Base-by-base conservation (phyloP, 2,113 vertebrate species). In the Cephalopterus ornatus region DNA sequence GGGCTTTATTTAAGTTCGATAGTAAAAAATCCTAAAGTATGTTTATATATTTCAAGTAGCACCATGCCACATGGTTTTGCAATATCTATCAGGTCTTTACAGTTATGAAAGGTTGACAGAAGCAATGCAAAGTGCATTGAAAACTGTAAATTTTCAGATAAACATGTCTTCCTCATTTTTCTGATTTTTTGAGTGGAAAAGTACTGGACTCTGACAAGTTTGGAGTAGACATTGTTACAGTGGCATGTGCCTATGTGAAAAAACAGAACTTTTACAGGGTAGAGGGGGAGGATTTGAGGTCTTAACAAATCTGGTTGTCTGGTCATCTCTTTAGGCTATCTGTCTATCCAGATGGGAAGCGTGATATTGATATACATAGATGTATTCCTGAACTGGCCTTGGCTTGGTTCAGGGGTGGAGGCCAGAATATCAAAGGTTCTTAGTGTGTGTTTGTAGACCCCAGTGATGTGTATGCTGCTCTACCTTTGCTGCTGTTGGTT, bases 381-480 rank as follows among this genome's bases (percentile, higher is more conserved):
- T 55, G 24, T 37, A 28, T 47, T 72, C 26, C 39, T 74, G 35
- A 66, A 21, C 42, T 67, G 84, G 7, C 52, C 21, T 87, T 75
- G 21, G 14, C 42, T 44, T 87, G 58, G 23, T 30, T 91, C 28
- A 49, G 63, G 20, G 32, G 9, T 14, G 5, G 32, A 56, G 19
- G 26, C 46, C 11, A 30, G 30, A 49, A 33, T 49, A 50, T n/a
- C 11, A 9, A 65, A 55, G 19, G 35, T 11, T 71, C 28, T 82
- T 0, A 0, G 19, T 44, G 33, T 42, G 39, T 2, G 0, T 58
- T 42, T 65, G 56, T 61, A 67, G 30, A 37, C 17, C 26, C 14
- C 23, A 5, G 14, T 24, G 41, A 26, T 0, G 0, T 18, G 20
- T 28, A 5, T 32, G 24, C 50, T 53, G 63, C 55, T 68, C 35